These are phyloP conservation scores for Misgurnus mizolepis DNA, from an alignment of 2,113 vertebrate genomes.

Conservation along the genomic window DNA sequence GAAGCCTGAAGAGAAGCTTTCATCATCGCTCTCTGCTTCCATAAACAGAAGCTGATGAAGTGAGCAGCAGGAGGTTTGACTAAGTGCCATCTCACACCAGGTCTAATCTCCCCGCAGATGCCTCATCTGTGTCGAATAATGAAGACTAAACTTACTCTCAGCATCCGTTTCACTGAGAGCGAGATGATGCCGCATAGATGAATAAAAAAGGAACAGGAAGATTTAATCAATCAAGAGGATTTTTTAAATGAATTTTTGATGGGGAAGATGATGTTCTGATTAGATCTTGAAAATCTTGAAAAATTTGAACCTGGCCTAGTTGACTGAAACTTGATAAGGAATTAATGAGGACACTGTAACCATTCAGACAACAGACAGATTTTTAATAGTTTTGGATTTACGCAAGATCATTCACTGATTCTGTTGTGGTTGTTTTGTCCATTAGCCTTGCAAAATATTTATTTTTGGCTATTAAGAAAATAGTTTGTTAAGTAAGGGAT, in stretches of 20 bases:
- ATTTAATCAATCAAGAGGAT: conserved; percentile 13
- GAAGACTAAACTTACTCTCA: conserved; percentile 47
- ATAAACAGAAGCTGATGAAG: conserved; percentile 43
- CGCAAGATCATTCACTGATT: no score
- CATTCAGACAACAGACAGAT: no score
- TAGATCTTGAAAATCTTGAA: neutral
- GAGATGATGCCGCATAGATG: neutral
- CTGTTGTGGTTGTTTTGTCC: no score
- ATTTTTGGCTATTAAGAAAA: no score
- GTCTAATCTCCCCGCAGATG: conserved; percentile 40
- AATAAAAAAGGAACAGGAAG: neutral
- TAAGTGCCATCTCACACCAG: conserved; percentile 40
- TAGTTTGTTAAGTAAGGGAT: no score
- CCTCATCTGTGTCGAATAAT: conserved; percentile 45
- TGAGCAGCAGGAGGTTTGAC: conserved; percentile 17
- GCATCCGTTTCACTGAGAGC: conserved; percentile 18
- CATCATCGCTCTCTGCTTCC: conserved; percentile 40
- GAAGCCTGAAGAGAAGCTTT: conserved; percentile 38
- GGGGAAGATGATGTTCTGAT: conserved; percentile 8
- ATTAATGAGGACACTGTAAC: no score
- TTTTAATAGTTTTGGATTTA: no score
- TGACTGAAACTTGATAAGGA: neutral
- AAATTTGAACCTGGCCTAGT: neutral
- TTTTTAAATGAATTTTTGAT: conserved; percentile 6
- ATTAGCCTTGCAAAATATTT: no score